A percentile compares a stretch with the other conserved stretches of the same genome.
Conservation (phyloP, 2,888 invertebrate genomes). For the Tanytarsus gracilentus region DNA sequence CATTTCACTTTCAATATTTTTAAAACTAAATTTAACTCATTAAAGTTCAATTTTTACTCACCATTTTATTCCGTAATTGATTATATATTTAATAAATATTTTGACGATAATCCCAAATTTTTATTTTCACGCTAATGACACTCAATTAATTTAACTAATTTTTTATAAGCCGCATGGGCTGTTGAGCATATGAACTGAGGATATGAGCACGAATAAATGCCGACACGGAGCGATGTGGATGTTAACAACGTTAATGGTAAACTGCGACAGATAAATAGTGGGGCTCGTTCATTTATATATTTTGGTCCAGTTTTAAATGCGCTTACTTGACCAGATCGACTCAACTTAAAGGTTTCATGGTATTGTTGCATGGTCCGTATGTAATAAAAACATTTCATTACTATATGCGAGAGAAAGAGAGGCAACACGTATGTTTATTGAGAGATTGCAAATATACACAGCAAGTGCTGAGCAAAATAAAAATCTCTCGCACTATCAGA, state of each 20-base stretch:
- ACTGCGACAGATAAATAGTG: conserved; percentile 34
- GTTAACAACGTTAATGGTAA: conserved; percentile 31
- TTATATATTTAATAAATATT: no score
- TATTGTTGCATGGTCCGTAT: background rate
- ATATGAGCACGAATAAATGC: background rate
- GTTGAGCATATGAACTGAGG: no score
- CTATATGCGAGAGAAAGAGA: no score
- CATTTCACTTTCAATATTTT: background rate
- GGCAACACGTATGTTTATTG: background rate
- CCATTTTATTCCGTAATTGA: background rate
- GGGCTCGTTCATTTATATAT: conserved; percentile 34
- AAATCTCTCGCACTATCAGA: no score
- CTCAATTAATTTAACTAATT: no score
- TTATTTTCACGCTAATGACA: no score
- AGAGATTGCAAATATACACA: no score
- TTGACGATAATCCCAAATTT: no score
- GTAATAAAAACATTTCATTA: conserved; percentile 1
- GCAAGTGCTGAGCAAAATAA: no score
- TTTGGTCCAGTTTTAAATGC: conserved; percentile 27
- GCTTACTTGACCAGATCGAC: conserved; percentile 23
- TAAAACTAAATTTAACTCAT: background rate
- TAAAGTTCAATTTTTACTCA: background rate
- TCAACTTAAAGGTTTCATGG: background rate
- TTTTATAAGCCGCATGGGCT: no score
- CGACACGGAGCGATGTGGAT: conserved; percentile 13